Conservation (phyloP, 2,888 invertebrate genomes). For the Drosophila fulvimacula region DNA sequence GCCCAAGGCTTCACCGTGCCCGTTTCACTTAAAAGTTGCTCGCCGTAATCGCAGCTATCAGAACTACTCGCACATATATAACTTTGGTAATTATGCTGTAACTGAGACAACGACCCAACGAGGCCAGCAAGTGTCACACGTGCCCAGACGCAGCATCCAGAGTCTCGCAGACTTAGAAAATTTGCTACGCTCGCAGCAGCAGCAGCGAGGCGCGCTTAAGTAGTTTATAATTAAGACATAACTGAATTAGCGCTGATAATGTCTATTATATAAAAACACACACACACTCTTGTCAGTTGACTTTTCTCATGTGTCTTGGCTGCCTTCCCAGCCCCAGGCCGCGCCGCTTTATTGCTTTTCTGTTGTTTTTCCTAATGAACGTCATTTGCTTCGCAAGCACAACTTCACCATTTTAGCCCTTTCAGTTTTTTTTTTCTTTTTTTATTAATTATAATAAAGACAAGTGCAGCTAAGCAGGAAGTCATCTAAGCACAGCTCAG, state of each 20-base stretch:
- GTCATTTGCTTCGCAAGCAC: constrained; percentile 75
- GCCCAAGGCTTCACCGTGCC: constrained; percentile 1
- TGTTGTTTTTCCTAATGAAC: constrained; percentile 56
- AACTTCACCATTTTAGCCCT: constrained; percentile 79
- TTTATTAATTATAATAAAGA: constrained; percentile 75
- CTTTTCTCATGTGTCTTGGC: constrained; percentile 50
- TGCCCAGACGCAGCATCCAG: constrained; percentile 50
- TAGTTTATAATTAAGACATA: constrained; percentile 83
- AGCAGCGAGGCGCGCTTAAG: constrained; percentile 72
- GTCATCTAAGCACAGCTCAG: constrained; percentile 13
- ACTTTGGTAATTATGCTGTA: constrained; percentile 68
- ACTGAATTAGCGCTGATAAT: constrained; percentile 82
- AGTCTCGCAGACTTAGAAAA: constrained; percentile 52
- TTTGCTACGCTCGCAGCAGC: constrained; percentile 66
- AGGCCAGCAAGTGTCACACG: constrained; percentile 72
- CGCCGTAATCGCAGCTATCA: constrained; percentile 69
- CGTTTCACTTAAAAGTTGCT: constrained; percentile 30
- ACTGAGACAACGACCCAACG: constrained; percentile 38
- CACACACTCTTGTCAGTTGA: constrained; percentile 35
- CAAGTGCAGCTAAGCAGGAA: constrained; percentile 32
- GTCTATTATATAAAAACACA: constrained; percentile 65
- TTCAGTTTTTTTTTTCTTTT: constrained; percentile 75
- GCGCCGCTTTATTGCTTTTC: constrained; percentile 13
- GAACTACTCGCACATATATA: constrained; percentile 54
- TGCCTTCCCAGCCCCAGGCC: neutral